These are phyloP conservation scores for Eumacrocentrus americanus DNA, from an alignment of 2,888 invertebrate genomes.

Conservation along the genomic window DNA sequence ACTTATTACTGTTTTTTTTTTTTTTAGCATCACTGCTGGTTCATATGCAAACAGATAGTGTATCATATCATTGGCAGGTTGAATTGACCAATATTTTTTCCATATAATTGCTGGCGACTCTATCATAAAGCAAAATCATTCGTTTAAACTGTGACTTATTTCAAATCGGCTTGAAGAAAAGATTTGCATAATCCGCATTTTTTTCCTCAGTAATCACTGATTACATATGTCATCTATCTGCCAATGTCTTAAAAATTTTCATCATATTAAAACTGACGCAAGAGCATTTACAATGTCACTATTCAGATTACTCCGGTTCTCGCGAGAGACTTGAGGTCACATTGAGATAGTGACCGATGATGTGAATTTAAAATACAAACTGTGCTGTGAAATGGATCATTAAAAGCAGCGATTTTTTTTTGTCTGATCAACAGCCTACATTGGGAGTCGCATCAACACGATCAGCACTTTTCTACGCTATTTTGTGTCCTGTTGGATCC, in stretches of 20 bases:
- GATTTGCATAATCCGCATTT: neutral
- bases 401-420: neutral
- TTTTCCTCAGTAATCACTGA: neutral
- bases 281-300: neutral
- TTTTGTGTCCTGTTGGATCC: constrained; percentile 90
- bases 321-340: constrained; percentile 18
- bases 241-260: constrained; percentile 18
- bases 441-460: constrained; percentile 88
- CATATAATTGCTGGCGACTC: neutral
- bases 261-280: constrained; percentile 22
- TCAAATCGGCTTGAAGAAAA: neutral
- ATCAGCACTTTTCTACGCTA: constrained; percentile 88
- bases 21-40: too few relatives aligned
- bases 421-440: constrained; percentile 84
- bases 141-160: neutral
- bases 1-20: too few relatives aligned
- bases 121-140: neutral
- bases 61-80: too few relatives aligned
- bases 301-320: constrained; percentile 12
- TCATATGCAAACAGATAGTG: too few relatives aligned
- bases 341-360: constrained; percentile 8
- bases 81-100: too few relatives aligned
- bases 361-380: constrained; percentile 9
- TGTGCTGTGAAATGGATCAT: neutral
- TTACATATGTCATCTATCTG: neutral